Base-by-base conservation (phyloP, 2,797 vertebrate species). In the Austrolebias charrua region DNA sequence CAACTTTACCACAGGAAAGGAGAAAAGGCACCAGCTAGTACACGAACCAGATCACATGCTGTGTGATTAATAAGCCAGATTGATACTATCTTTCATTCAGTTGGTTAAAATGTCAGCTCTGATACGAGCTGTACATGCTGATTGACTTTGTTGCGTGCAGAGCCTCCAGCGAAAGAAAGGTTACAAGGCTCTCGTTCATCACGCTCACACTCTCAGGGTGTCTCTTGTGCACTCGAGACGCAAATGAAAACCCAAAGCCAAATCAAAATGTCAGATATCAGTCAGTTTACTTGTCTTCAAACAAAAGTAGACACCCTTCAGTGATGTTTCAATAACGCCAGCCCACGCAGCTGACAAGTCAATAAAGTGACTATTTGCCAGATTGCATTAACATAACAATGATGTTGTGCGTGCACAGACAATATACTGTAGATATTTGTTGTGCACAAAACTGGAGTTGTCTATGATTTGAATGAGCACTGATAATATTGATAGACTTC, bases 21-120 rank as follows among this genome's bases (percentile, higher is more conserved):
- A 28, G 35, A 31, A 19, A 49, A 55, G 28, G 19, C 29, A 64
- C 55, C n/a, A 51, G 60, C 60, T 35, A 38, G 3, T 3, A 65
- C 54, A 47, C 20, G 19, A 76, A 71, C 55, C 35, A n/a, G 56
- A 60, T 68, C 56, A 65, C 75, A 71, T 84, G 83, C 85, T 50
- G 76, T 42, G 15, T 67, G 77, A 88, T 85, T 84, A 85, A 87
- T 84, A 79, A 81, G 60, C 55, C 48, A 57, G 60, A 84, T 80
- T 84, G 81, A 80, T 74, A 80, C 51, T 60, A 16, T 59, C 56
- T 74, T 87, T 84, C 83, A 79, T 88, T 84, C 78, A 81, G 69
- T 55, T 62, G 28, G 57, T 72, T 66, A 73, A 55, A 72, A 73
- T 62, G 81, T 80, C 80, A 78, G 73, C 72, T 65, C 50, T 65